phyloP scores from a whole-genome alignment of 2,888 invertebrate species.

The Orgyia antiqua region DNA sequence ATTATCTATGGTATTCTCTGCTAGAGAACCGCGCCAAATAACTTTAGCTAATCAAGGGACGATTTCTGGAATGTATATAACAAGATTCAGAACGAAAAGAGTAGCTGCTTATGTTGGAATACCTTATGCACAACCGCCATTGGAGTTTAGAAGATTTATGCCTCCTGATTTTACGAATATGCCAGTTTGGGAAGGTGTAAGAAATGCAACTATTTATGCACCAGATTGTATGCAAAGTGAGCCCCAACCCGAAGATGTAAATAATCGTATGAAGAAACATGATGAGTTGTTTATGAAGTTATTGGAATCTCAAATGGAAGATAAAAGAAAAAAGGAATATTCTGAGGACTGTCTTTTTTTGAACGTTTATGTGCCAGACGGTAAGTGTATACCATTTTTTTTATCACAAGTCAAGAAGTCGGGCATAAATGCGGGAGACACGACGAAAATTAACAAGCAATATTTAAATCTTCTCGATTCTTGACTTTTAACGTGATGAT shows the following conservation, averaged over 20 bases:
- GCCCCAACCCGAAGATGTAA: conserved; percentile 57
- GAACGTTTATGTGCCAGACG: conserved; percentile 89
- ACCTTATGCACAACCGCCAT: conserved; percentile 86
- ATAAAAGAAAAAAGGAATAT: conserved; percentile 61
- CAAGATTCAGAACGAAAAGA: conserved; percentile 84
- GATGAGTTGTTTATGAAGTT: conserved; percentile 81
- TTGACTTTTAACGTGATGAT: too few relatives aligned
- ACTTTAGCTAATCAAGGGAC: conserved; percentile 85
- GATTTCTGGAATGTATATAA: conserved; percentile 84
- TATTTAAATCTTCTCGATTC: too few relatives aligned
- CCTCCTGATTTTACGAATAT: conserved; percentile 83
- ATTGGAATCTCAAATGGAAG: conserved; percentile 73
- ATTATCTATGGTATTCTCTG: conserved; percentile 49
- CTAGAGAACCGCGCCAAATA: conserved; percentile 81
- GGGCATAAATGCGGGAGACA: too few relatives aligned
- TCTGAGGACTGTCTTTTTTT: conserved; percentile 89
- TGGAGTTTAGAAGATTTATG: conserved; percentile 81
- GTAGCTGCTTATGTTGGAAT: conserved; percentile 87
- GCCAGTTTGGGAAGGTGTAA: conserved; percentile 84
- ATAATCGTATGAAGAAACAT: conserved; percentile 75
- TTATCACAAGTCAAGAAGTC: too few relatives aligned
- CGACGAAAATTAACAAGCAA: too few relatives aligned
- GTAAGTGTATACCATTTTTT: conserved; percentile 80
- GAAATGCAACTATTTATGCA: conserved; percentile 82
- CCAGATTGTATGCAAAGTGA: conserved; percentile 86